phyloP scores from a whole-genome alignment of 2,888 invertebrate species.

The Bombylius discolor region DNA sequence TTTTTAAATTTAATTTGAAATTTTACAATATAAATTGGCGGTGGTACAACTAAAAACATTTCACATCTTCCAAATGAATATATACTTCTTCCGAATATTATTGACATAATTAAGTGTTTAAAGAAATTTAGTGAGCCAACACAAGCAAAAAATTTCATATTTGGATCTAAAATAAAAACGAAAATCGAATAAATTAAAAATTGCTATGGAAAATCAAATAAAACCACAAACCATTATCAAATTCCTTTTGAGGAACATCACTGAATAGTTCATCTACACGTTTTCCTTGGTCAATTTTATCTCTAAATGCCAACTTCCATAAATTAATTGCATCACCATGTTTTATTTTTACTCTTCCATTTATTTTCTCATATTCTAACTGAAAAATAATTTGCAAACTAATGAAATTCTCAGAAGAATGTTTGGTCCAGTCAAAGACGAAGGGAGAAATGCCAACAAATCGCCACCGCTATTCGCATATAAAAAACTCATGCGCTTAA shows the following conservation, averaged over 20 bases:
- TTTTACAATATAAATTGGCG: constrained; percentile 47
- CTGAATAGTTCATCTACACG: constrained; percentile 42
- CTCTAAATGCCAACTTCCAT: constrained; percentile 43
- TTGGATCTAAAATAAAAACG: constrained; percentile 35
- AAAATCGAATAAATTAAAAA: neutral
- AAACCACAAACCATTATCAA: constrained; percentile 36
- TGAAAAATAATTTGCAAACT: no score
- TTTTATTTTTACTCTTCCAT: constrained; percentile 34
- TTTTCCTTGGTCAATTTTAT: constrained; percentile 44
- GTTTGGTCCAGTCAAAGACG: no score
- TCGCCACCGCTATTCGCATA: no score
- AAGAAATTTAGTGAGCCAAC: constrained; percentile 41
- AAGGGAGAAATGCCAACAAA: no score
- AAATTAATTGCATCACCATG: constrained; percentile 45
- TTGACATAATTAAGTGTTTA: constrained; percentile 46
- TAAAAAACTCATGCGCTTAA: no score
- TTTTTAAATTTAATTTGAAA: no score
- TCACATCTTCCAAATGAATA: constrained; percentile 47
- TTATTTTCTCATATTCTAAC: no score
- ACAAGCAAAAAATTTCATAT: constrained; percentile 47
- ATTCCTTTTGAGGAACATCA: constrained; percentile 37
- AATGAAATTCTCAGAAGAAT: no score
- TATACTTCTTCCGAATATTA: constrained; percentile 45
- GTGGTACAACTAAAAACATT: constrained; percentile 48
- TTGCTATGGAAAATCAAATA: neutral